These are phyloP conservation scores for Rhodeus uyekii DNA, from an alignment of 2,797 vertebrate genomes.

Conservation along the genomic window DNA sequence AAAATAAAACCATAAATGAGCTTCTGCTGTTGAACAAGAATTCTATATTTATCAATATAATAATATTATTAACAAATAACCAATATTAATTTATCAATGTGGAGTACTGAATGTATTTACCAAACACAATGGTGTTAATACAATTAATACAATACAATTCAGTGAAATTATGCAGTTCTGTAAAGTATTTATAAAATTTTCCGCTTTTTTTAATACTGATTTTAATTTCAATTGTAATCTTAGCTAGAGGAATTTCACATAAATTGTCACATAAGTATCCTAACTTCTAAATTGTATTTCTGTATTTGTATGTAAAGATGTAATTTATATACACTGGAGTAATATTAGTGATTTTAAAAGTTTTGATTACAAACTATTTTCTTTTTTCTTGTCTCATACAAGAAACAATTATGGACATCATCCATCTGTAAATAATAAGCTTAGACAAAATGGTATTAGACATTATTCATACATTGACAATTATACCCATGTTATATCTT, in stretches of 20 bases:
- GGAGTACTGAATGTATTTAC: neutral
- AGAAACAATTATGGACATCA: neutral
- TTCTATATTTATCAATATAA: no score
- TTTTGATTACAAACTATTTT: neutral
- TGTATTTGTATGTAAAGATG: neutral
- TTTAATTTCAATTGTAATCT: neutral
- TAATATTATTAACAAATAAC: no score
- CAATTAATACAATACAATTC: neutral
- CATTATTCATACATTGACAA: neutral
- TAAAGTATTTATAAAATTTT: neutral
- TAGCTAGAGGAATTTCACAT: neutral
- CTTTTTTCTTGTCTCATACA: neutral
- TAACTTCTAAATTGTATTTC: neutral
- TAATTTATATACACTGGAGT: neutral
- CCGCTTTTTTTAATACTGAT: neutral
- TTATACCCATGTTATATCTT: no score
- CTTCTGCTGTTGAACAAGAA: constrained; percentile 26
- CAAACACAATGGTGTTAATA: neutral
- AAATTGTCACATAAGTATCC: neutral
- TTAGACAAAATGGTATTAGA: neutral
- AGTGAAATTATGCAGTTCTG: neutral
- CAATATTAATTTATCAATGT: no score
- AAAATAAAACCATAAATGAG: constrained; percentile 19
- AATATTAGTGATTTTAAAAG: neutral
- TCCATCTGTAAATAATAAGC: neutral